phyloP scores from a whole-genome alignment of 2,113 vertebrate species.

The Fregetta grallaria region DNA sequence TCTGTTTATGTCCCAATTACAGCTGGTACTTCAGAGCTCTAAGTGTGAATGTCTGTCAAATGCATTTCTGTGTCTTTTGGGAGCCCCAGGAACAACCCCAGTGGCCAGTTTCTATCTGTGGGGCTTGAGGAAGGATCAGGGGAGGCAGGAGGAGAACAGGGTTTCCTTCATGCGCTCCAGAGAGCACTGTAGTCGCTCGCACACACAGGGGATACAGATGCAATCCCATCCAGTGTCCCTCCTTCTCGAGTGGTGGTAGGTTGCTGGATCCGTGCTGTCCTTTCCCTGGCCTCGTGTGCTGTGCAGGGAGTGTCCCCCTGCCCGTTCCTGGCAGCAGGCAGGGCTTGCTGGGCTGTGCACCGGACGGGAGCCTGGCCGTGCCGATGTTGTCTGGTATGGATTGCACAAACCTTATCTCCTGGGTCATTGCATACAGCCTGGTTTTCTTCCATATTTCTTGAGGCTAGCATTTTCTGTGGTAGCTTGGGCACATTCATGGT shows the following conservation, averaged over 20 bases:
- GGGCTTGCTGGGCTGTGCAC: no score
- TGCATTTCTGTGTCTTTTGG: background rate
- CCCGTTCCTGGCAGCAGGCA: background rate
- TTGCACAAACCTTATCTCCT: background rate
- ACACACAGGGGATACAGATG: accelerated
- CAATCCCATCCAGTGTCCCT: background rate
- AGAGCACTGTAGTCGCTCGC: background rate
- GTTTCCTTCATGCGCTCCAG: background rate
- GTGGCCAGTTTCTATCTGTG: background rate
- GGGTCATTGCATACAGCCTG: background rate
- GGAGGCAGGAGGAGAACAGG: background rate
- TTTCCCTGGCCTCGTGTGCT: background rate
- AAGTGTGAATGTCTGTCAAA: background rate
- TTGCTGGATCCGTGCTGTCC: background rate
- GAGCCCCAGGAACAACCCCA: background rate
- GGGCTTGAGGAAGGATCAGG: background rate
- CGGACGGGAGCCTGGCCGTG: accelerated
- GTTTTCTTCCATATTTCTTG: background rate
- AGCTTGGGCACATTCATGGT: background rate
- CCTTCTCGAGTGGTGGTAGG: no score
- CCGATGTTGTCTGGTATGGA: accelerated
- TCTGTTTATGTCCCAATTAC: slow-evolving; percentile 4
- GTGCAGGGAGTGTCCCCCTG: background rate
- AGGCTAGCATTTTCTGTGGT: background rate
- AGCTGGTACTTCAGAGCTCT: background rate